Percentiles rank a stretch among this genome's conserved stretches.
Evolutionary conservation across 1,140 invertebrate genomes (phyloP).

Genomic region (Galendromus occidentalis): DNA sequence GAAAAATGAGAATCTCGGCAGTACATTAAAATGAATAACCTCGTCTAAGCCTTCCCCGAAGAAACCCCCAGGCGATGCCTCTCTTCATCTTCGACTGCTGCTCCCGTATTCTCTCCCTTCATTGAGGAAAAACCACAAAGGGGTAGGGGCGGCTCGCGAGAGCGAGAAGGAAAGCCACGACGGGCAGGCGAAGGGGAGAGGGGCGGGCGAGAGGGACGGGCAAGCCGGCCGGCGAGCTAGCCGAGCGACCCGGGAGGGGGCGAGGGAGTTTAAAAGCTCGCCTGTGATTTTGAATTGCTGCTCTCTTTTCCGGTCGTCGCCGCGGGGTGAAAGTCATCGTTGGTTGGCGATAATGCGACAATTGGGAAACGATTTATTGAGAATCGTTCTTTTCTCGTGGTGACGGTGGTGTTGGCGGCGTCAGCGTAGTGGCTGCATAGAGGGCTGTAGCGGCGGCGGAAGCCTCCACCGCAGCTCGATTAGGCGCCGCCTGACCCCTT

Average conservation of each 20-base stretch:
- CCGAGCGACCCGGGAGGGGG: not conserved
- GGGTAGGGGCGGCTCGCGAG: too few relatives aligned
- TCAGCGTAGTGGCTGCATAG: not conserved
- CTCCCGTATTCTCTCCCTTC: not conserved
- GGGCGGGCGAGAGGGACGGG: not conserved
- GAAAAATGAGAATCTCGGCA: not conserved
- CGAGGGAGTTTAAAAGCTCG: not conserved
- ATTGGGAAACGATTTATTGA: constrained; percentile 12
- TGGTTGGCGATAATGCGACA: constrained; percentile 10
- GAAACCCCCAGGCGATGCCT: not conserved
- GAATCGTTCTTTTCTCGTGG: not conserved
- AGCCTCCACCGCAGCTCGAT: too few relatives aligned
- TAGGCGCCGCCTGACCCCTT: too few relatives aligned
- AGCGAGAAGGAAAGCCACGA: too few relatives aligned
- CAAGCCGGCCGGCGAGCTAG: not conserved
- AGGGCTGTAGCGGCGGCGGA: too few relatives aligned
- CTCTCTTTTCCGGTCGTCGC: not conserved
- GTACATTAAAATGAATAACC: constrained; percentile 10
- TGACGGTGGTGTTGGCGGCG: not conserved
- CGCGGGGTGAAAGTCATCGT: constrained; percentile 10
- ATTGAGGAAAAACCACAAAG: too few relatives aligned
- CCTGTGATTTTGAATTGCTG: not conserved
- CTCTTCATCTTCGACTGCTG: not conserved
- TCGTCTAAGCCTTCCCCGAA: not conserved
- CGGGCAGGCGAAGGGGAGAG: not conserved